Evolutionary conservation across 2,113 vertebrate species (phyloP).

Genomic region (Hypanus sabinus): DNA sequence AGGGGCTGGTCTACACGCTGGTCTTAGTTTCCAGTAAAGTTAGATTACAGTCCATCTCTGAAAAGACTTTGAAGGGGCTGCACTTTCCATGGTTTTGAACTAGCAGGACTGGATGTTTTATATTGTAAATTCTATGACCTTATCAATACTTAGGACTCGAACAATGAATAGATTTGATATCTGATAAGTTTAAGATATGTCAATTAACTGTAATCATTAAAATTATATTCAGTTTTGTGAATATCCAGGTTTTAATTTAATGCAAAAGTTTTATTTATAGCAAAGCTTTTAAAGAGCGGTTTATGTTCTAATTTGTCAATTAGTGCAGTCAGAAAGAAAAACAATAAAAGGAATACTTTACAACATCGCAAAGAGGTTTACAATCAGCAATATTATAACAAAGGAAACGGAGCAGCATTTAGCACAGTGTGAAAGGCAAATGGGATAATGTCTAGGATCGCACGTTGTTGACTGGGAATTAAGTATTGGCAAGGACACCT

Average conservation of each 20-base stretch:
- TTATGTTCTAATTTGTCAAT: not conserved
- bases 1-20: too few relatives aligned
- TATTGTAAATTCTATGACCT: not conserved
- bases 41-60: too few relatives aligned
- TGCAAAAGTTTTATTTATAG: not conserved
- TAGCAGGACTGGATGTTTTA: not conserved
- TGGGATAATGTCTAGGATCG: too few relatives aligned
- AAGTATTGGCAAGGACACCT: not conserved
- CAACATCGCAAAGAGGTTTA: not conserved
- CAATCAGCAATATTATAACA: too few relatives aligned
- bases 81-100: too few relatives aligned
- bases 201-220: not conserved
- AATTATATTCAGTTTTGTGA: not conserved
- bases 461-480: not conserved
- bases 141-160: not conserved
- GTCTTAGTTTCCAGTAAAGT: too few relatives aligned
- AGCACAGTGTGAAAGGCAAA: too few relatives aligned
- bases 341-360: not conserved
- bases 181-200: not conserved
- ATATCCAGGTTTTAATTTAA: not conserved
- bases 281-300: not conserved
- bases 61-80: too few relatives aligned
- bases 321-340: not conserved
- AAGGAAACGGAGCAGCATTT: too few relatives aligned
- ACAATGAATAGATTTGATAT: not conserved